These are phyloP conservation scores for Drosophila parabipectinata DNA, from an alignment of 1,140 invertebrate genomes.

Conservation along the genomic window DNA sequence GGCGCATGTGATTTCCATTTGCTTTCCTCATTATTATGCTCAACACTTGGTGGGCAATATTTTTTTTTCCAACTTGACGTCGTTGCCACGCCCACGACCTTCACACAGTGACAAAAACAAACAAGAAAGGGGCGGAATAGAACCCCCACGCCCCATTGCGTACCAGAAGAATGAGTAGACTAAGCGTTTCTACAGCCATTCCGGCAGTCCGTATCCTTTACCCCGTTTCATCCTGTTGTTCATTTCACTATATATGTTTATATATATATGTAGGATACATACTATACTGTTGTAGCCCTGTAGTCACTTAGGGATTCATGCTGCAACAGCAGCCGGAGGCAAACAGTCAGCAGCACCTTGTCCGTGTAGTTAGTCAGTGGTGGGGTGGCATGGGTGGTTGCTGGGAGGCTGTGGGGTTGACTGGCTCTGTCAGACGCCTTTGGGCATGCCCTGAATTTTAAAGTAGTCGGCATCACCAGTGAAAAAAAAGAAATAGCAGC, in stretches of 20 bases:
- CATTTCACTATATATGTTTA: conserved; percentile 26
- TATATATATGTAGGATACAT: background rate
- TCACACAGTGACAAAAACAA: conserved; percentile 60
- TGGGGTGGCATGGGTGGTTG: conserved; percentile 17
- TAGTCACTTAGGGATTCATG: conserved; percentile 71
- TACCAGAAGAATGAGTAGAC: conserved; percentile 46
- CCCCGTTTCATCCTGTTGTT: conserved; percentile 45
- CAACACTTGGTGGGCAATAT: conserved; percentile 71
- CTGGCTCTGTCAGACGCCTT: conserved; percentile 38
- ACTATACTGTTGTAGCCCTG: background rate
- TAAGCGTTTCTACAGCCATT: conserved; percentile 56
- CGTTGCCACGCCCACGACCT: conserved; percentile 62
- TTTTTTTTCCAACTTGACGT: conserved; percentile 37
- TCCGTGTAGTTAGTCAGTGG: conserved; percentile 53
- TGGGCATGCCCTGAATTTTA: conserved; percentile 66
- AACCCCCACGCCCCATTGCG: conserved; percentile 5
- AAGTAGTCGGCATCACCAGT: conserved; percentile 27
- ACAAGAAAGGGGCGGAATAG: conserved; percentile 44
- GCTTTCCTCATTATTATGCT: conserved; percentile 73
- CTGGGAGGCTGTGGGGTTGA: conserved; percentile 11
- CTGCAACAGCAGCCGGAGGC: conserved; percentile 47
- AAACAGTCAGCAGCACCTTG: conserved; percentile 51
- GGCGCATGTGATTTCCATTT: conserved; percentile 31
- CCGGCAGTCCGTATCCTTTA: conserved; percentile 25
- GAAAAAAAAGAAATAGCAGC: background rate